These are phyloP conservation scores for Aplysia californica DNA, from an alignment of 1,140 invertebrate genomes.

Conservation along the genomic window DNA sequence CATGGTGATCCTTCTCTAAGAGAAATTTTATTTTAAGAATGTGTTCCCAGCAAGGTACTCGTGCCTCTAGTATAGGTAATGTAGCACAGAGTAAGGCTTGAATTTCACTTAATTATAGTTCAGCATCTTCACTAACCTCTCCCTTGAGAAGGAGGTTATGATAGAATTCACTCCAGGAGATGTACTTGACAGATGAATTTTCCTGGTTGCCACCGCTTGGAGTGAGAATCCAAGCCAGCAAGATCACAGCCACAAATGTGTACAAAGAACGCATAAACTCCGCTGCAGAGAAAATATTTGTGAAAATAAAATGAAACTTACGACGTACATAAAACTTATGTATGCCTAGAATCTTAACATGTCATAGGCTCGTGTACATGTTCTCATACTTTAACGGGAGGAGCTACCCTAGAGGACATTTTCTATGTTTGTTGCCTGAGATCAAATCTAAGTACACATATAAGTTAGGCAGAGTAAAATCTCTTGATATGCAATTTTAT, in stretches of 20 bases:
- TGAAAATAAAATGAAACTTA: too few species aligned
- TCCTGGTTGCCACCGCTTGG: slow-evolving; percentile 16
- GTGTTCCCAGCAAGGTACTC: background rate
- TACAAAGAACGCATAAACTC: slow-evolving; percentile 17
- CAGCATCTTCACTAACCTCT: slow-evolving; percentile 71
- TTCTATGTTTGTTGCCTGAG: too few species aligned
- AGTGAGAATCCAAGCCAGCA: slow-evolving; percentile 13
- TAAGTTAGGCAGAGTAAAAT: too few species aligned
- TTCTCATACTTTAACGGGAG: too few species aligned
- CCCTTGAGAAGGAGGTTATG: slow-evolving; percentile 92
- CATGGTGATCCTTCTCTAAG: background rate
- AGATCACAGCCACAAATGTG: slow-evolving; percentile 11
- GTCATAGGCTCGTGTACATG: too few species aligned
- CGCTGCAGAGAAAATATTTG: slow-evolving; percentile 13
- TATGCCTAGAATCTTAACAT: too few species aligned
- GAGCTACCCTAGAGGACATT: too few species aligned
- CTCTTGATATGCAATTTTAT: too few species aligned
- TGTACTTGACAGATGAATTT: slow-evolving; percentile 56
- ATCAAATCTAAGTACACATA: too few species aligned
- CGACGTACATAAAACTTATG: too few species aligned
- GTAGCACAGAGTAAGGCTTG: background rate
- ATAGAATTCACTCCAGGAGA: slow-evolving; percentile 96
- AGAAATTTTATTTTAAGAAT: background rate
- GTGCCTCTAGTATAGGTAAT: background rate
- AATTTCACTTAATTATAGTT: background rate